Conservation (phyloP, 2,888 invertebrate species). For the Flexamia atlantica region DNA sequence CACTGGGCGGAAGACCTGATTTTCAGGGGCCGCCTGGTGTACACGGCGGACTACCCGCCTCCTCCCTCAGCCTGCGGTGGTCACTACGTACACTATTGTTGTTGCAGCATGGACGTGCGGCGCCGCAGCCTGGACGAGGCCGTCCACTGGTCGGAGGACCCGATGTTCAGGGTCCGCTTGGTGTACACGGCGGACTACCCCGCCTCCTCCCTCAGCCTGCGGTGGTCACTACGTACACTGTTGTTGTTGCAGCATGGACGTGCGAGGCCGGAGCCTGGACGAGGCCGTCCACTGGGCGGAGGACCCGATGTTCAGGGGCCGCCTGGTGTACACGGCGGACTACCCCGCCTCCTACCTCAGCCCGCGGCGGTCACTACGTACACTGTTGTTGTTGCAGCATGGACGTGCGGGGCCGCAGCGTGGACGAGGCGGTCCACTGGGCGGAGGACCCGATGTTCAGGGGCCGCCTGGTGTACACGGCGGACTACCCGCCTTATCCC, state of each 20-base stretch:
- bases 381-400: constrained; percentile 42
- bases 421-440: constrained; percentile 55
- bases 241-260: constrained; percentile 52
- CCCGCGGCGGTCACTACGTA: neutral
- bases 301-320: constrained; percentile 11
- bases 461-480: constrained; percentile 30
- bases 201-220: constrained; percentile 33
- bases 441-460: constrained; percentile 44
- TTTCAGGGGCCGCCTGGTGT: constrained; percentile 40
- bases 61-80: constrained; percentile 38
- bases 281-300: constrained; percentile 44
- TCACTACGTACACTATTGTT: too few species aligned
- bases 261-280: constrained; percentile 19
- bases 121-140: constrained; percentile 44
- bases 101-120: constrained; percentile 59
- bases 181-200: constrained; percentile 49
- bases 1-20: constrained; percentile 54
- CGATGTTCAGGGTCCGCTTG: constrained; percentile 11
- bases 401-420: constrained; percentile 52
- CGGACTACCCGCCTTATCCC: constrained; percentile 50
- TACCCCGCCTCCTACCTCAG: neutral
- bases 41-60: constrained; percentile 55
- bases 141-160: constrained; percentile 53
- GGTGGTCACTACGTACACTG: neutral
- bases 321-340: constrained; percentile 12